Evolutionary conservation across 1,140 invertebrate genomes (phyloP).

Genomic region (Ceratina australensis): DNA sequence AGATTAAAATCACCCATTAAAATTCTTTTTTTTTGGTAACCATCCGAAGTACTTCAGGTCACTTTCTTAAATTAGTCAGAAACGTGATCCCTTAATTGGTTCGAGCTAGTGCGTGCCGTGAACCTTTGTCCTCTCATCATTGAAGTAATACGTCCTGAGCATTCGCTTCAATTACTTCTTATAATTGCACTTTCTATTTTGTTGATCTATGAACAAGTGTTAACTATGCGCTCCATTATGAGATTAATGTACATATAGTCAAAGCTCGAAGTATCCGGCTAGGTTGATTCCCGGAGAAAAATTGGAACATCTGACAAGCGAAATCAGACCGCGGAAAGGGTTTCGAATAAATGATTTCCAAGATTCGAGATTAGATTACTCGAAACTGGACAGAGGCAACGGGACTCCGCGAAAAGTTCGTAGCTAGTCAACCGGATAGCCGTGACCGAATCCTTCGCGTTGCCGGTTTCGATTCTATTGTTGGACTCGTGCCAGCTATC

Average conservation of each 20-base stretch:
- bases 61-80: not conserved
- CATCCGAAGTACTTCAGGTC: not conserved
- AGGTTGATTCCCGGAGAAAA: not conserved
- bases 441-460: slow-evolving; percentile 27
- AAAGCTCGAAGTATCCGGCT: not conserved
- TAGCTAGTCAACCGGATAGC: slow-evolving; percentile 28
- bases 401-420: slow-evolving; percentile 48
- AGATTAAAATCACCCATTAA: not conserved
- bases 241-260: not conserved
- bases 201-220: not conserved
- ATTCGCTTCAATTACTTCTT: slow-evolving; percentile 18
- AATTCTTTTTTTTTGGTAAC: not conserved
- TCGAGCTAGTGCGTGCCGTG: not conserved
- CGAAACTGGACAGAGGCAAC: slow-evolving; percentile 14
- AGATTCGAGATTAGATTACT: slow-evolving; percentile 13
- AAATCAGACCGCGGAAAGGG: not conserved
- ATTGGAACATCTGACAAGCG: too few species aligned
- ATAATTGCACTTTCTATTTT: not conserved
- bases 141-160: not conserved
- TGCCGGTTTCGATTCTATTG: slow-evolving; percentile 46
- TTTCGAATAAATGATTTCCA: slow-evolving; percentile 14
- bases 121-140: not conserved
- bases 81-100: slow-evolving; percentile 19
- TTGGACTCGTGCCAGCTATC: slow-evolving; percentile 51
- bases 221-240: too few species aligned